Evolutionary conservation across 2,797 vertebrate genomes (phyloP).

Genomic region (Poeciliopsis infans): DNA sequence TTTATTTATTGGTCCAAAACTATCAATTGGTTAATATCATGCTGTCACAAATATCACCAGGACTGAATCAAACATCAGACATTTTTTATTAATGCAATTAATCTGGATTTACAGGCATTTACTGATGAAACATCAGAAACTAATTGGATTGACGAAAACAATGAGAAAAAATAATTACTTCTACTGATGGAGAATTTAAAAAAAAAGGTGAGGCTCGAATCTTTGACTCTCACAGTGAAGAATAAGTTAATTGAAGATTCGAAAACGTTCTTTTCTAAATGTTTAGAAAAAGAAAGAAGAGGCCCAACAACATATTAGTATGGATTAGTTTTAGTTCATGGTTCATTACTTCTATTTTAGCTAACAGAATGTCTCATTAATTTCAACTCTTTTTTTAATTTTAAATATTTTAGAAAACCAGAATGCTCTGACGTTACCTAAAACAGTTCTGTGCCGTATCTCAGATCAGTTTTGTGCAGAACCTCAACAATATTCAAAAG

Average conservation of each 20-base stretch:
- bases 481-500: not conserved
- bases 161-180: not conserved
- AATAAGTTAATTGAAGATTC: too few species aligned
- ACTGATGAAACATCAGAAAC: not conserved
- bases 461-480: not conserved
- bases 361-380: not conserved
- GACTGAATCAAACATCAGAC: not conserved
- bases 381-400: not conserved
- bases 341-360: not conserved
- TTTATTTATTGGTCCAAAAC: too few species aligned
- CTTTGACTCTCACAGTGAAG: too few species aligned
- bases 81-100: not conserved
- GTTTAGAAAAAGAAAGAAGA: not conserved
- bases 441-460: too few species aligned
- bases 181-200: not conserved
- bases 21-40: too few species aligned
- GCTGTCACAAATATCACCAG: not conserved
- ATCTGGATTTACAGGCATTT: not conserved
- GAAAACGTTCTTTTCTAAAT: too few species aligned
- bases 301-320: not conserved
- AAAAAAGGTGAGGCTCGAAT: too few species aligned
- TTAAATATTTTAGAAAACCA: not conserved
- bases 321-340: not conserved
- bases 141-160: not conserved
- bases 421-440: not conserved